Conservation (phyloP, 2,797 vertebrate genomes). For the Chaunax sp. region DNA sequence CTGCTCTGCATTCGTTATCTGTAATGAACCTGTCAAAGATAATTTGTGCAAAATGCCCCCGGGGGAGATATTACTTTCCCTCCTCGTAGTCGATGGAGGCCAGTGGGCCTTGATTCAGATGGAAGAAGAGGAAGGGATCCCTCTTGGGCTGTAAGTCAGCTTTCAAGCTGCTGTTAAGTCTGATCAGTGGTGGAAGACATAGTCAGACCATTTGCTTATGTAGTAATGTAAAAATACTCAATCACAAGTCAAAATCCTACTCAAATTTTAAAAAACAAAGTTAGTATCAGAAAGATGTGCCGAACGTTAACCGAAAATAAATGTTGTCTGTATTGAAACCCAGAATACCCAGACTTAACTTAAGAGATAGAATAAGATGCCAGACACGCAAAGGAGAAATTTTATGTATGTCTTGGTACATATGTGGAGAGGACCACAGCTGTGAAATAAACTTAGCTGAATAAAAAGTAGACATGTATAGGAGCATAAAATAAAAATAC, state of each 20-base stretch:
- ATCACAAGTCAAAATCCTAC: no score
- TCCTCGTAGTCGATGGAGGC: conserved; percentile 64
- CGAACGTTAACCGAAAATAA: no score
- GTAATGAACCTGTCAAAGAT: conserved; percentile 88
- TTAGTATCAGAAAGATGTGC: no score
- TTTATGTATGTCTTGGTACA: no score
- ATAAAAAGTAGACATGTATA: background rate
- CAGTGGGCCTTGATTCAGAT: conserved; percentile 40
- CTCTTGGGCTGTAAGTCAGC: conserved; percentile 28
- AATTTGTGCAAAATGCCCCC: conserved; percentile 83
- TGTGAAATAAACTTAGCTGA: no score
- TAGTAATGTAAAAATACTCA: background rate
- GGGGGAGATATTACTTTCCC: conserved; percentile 83
- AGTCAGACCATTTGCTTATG: background rate
- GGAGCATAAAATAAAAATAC: no score
- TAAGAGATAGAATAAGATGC: no score
- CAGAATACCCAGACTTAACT: no score
- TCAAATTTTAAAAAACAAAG: no score
- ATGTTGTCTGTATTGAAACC: no score
- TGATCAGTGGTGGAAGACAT: background rate
- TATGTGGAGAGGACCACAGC: no score
- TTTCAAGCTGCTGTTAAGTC: conserved; percentile 16
- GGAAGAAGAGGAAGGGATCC: conserved; percentile 44
- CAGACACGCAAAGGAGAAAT: no score
- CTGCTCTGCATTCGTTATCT: conserved; percentile 85